Evolutionary conservation across 2,113 vertebrate species (phyloP).

Genomic region (Hirundichthys speculiger): DNA sequence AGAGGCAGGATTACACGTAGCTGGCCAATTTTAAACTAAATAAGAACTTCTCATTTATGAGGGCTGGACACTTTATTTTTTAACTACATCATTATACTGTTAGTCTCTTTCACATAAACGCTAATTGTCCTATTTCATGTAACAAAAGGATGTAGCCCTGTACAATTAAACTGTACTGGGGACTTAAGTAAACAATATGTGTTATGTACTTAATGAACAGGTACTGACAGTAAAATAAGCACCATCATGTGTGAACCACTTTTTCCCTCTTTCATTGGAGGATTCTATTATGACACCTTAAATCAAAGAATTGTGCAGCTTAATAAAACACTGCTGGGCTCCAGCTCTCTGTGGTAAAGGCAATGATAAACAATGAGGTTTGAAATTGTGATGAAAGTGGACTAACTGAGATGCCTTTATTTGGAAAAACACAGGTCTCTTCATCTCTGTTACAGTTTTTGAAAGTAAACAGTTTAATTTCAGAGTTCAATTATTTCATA

Average conservation of each 20-base stretch:
- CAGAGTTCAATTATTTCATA: conserved; percentile 2
- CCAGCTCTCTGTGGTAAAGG: conserved; percentile 21
- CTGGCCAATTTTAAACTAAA: not conserved
- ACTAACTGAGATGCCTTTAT: conserved; percentile 13
- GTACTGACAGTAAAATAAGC: conserved; percentile 2
- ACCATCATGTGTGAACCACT: conserved; percentile 3
- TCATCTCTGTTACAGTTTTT: conserved; percentile 13
- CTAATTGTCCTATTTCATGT: not conserved
- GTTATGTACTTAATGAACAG: conserved; percentile 12
- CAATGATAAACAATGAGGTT: conserved; percentile 45
- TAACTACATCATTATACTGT: conserved; percentile 1
- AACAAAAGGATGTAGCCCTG: not conserved
- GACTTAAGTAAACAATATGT: conserved; percentile 2
- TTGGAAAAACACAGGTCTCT: conserved; percentile 22
- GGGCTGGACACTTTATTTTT: not conserved
- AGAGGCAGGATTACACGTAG: not conserved
- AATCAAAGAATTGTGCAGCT: conserved; percentile 28
- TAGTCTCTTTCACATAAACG: conserved; percentile 7
- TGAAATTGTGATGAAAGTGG: conserved; percentile 47
- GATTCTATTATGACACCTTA: too few relatives aligned
- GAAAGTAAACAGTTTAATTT: not conserved
- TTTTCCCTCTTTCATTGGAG: not conserved
- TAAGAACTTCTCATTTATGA: not conserved
- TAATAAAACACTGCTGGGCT: conserved; percentile 32
- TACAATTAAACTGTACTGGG: not conserved